Evolutionary conservation across 2,888 invertebrate genomes (phyloP).

Genomic region (Lobophora halterata): DNA sequence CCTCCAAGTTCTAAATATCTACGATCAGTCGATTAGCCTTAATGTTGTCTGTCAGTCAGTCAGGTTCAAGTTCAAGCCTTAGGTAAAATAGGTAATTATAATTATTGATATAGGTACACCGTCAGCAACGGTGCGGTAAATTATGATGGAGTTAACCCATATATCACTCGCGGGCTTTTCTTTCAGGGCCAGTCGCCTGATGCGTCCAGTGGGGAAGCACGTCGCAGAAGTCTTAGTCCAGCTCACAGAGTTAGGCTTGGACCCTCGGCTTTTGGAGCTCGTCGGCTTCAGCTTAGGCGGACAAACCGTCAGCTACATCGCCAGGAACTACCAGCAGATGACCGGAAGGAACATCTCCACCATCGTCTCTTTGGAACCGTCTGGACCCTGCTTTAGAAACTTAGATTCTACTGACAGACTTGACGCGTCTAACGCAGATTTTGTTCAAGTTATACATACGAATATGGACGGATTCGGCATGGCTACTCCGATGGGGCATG

Average conservation of each 20-base stretch:
- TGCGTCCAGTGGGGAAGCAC: slow-evolving; percentile 71
- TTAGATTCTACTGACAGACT: slow-evolving; percentile 51
- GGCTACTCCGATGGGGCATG: slow-evolving; percentile 67
- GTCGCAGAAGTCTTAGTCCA: slow-evolving; percentile 61
- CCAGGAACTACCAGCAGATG: slow-evolving; percentile 55
- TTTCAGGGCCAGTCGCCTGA: slow-evolving; percentile 66
- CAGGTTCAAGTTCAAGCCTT: no score
- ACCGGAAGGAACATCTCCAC: slow-evolving; percentile 62
- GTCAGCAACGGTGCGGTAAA: no score
- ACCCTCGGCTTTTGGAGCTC: slow-evolving; percentile 59
- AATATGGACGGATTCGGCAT: slow-evolving; percentile 74
- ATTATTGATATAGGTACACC: no score
- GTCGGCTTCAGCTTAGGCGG: slow-evolving; percentile 70
- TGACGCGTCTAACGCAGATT: slow-evolving; percentile 60
- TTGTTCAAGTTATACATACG: slow-evolving; percentile 67
- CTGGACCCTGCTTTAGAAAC: slow-evolving; percentile 67
- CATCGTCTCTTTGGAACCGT: slow-evolving; percentile 66
- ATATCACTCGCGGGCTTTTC: no score
- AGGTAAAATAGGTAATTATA: no score
- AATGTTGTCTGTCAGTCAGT: no score
- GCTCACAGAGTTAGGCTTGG: slow-evolving; percentile 53
- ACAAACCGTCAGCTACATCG: slow-evolving; percentile 65
- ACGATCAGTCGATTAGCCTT: no score
- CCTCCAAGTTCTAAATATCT: no score
- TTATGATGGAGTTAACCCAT: no score